Percentiles rank a stretch among this genome's conserved stretches.
These are phyloP conservation scores for Cydia strobilella DNA, from an alignment of 1,140 invertebrate genomes.

Conservation along the genomic window DNA sequence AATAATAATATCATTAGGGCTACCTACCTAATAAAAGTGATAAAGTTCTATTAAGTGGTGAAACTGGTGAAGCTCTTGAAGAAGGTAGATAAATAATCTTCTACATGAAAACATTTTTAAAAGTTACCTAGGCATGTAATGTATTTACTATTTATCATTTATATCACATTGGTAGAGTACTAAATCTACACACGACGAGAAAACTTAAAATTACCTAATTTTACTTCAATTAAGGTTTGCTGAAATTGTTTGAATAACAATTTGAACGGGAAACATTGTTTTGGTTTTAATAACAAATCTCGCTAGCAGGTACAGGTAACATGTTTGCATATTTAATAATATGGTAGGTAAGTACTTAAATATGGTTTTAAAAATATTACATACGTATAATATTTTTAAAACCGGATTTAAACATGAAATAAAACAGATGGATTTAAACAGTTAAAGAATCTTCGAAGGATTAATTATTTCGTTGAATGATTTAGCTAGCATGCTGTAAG, in stretches of 20 bases:
- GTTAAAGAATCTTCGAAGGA: not conserved
- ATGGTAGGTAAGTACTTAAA: no score
- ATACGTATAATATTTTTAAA: no score
- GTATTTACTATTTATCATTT: not conserved
- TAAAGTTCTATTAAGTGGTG: no score
- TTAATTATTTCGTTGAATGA: not conserved
- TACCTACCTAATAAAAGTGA: no score
- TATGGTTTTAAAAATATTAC: no score
- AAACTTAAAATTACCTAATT: no score
- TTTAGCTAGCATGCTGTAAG: slow-evolving; percentile 11
- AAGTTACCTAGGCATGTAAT: not conserved
- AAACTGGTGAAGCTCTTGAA: not conserved
- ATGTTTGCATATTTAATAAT: not conserved
- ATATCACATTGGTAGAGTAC: not conserved
- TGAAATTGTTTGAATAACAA: not conserved
- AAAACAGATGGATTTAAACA: no score
- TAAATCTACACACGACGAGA: no score
- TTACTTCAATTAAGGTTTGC: not conserved
- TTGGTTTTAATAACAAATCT: not conserved
- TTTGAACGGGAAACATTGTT: not conserved
- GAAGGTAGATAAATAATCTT: no score
- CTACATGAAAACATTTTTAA: not conserved
- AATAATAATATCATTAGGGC: no score
- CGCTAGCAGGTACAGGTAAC: not conserved
- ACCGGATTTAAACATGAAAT: no score